Base-by-base conservation (phyloP, 2,888 invertebrate species). In the Drosophila acutilabella region DNA sequence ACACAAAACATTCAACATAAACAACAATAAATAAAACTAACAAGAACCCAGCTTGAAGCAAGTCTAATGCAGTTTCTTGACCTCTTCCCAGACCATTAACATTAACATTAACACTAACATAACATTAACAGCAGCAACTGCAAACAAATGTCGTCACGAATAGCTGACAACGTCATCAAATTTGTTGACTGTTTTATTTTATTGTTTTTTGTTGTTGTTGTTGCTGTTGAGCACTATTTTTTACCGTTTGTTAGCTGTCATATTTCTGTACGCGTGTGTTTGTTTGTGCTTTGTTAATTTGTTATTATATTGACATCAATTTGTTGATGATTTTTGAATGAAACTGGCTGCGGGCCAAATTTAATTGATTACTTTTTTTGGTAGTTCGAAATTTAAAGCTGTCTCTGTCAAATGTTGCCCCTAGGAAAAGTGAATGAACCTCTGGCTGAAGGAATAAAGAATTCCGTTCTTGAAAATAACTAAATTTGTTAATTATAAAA, bases 171-270 rank as follows among this genome's bases (percentile, higher is more conserved):
- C 59, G 51, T 51, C 59, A 51, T 59, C 42, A 47, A 69, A 65
- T 69, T 69, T 83, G 87, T 72, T 84, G 77, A 71, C 66, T 6
- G 83, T 85, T 66, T 47, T 38, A 47, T 64, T 10, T 45, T 44
- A 38, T 18, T 44, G 59, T 8, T 57, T n/a, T n/a, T n/a, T n/a
- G n/a, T n/a, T n/a, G n/a, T 8, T 57, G 61, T 23, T 67, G 50
- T 42, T 47, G 62, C 51, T 80, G 69, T 61, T 54, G 73, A 66
- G 36, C 66, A 81, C 53, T 56, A 36, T 77, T 40, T 77, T 87
- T 80, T 87, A 89, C 87, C 89, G 89, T 89, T 89, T 70, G 88
- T 69, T 52, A 70, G 48, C 70, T 84, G 78, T 84, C 88, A 87
- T 74, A 77, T 84, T 74, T 71, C n/a, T 40, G n/a, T 41, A 47